Conservation (phyloP, 1,140 invertebrate species). For the Tetraneura akinire region DNA sequence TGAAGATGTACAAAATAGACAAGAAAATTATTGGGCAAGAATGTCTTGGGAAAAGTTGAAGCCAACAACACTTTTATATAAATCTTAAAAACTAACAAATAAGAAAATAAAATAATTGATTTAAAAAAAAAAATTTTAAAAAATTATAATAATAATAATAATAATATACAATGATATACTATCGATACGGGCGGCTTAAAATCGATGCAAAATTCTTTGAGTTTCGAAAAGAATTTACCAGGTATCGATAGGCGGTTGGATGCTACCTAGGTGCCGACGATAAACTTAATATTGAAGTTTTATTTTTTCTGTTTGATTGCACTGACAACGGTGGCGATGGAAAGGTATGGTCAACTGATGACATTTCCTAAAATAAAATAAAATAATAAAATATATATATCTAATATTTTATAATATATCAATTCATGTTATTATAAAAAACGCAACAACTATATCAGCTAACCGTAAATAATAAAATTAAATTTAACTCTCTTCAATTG, state of each 20-base stretch:
- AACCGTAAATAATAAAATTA: no score
- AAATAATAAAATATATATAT: not conserved
- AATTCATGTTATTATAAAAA: no score
- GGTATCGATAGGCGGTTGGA: conserved; percentile 38
- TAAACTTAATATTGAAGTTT: conserved; percentile 65
- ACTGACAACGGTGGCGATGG: conserved; percentile 77
- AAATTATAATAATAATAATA: conserved; percentile 37
- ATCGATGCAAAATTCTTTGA: conserved; percentile 41
- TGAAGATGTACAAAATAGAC: conserved; percentile 26
- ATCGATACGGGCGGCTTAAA: conserved; percentile 47
- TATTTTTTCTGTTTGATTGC: conserved; percentile 76
- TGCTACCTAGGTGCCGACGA: conserved; percentile 58
- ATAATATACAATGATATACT: conserved; percentile 51
- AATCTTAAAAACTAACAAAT: conserved; percentile 49
- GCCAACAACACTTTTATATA: conserved; percentile 41
- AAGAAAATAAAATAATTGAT: conserved; percentile 28
- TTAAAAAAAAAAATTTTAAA: conserved; percentile 33
- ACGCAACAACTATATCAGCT: no score
- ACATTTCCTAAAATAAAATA: conserved; percentile 61
- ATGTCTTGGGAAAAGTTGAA: conserved; percentile 49
- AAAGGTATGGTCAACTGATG: conserved; percentile 65
- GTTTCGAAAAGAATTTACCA: conserved; percentile 36
- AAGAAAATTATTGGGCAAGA: conserved; percentile 42
- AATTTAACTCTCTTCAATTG: no score
- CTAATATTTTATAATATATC: not conserved